A percentile compares a stretch with the other conserved stretches of the same genome.
Evolutionary conservation across 1,140 invertebrate genomes (phyloP).

Genomic region (Maniola jurtina): DNA sequence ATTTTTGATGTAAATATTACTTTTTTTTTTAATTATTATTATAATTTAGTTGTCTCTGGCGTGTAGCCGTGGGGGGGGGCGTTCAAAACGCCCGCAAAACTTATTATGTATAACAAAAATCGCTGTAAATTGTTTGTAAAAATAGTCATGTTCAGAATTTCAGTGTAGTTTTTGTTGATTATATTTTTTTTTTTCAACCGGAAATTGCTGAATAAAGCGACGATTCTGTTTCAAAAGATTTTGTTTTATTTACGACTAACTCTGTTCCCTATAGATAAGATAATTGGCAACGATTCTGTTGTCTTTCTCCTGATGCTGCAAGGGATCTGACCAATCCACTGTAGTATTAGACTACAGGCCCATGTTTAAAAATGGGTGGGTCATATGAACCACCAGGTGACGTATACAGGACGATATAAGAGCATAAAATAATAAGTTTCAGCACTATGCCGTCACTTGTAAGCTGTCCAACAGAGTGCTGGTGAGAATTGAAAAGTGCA

Average conservation of each 20-base stretch:
- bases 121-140: constrained; percentile 77
- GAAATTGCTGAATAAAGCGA: constrained; percentile 76
- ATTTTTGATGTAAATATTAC: constrained; percentile 64
- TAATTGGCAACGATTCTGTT: too few relatives aligned
- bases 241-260: constrained; percentile 56
- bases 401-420: too few relatives aligned
- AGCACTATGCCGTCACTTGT: too few relatives aligned
- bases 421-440: too few relatives aligned
- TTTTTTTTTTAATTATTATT: constrained; percentile 52
- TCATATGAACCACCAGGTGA: too few relatives aligned
- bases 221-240: constrained; percentile 64
- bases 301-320: too few relatives aligned
- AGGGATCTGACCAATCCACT: too few relatives aligned
- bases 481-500: too few relatives aligned
- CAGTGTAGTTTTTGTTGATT: constrained; percentile 76
- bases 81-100: constrained; percentile 41
- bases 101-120: constrained; percentile 43
- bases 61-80: constrained; percentile 37
- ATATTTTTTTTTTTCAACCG: constrained; percentile 72
- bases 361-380: too few relatives aligned
- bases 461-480: too few relatives aligned
- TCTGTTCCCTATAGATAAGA: background rate
- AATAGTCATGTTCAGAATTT: constrained; percentile 75
- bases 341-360: too few relatives aligned
- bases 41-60: constrained; percentile 41